Conservation (phyloP, 2,797 vertebrate genomes). For the Sebastes melanostomus region DNA sequence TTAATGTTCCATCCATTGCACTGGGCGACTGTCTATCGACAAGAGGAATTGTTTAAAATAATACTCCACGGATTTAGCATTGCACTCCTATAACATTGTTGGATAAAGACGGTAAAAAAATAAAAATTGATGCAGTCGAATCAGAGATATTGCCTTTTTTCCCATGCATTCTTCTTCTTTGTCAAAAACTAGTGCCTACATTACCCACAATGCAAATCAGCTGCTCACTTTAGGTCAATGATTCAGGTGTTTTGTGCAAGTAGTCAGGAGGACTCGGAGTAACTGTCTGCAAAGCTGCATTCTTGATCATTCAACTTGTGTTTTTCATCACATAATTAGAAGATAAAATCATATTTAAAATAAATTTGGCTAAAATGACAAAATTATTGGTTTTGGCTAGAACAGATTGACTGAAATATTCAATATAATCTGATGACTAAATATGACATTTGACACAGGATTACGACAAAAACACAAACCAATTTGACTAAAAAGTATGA, state of each 20-base stretch:
- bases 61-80: not conserved
- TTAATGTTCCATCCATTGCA: not conserved
- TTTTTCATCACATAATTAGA: too few relatives aligned
- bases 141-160: not conserved
- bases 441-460: too few relatives aligned
- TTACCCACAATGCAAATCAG: not conserved
- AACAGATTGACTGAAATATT: too few relatives aligned
- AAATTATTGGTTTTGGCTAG: too few relatives aligned
- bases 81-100: not conserved
- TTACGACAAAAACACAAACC: fast-evolving
- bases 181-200: not conserved
- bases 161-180: not conserved
- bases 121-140: not conserved
- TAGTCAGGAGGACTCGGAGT: too few relatives aligned
- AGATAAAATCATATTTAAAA: too few relatives aligned
- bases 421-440: too few relatives aligned
- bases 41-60: not conserved
- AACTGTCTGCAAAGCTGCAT: too few relatives aligned
- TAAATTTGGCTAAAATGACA: too few relatives aligned
- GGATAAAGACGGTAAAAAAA: too few relatives aligned
- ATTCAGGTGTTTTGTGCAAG: not conserved
- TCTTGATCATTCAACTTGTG: too few relatives aligned
- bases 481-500: too few relatives aligned
- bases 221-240: not conserved
- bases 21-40: not conserved